These are phyloP conservation scores for Polypterus senegalus DNA, from an alignment of 2,113 vertebrate species.

Conservation along the genomic window DNA sequence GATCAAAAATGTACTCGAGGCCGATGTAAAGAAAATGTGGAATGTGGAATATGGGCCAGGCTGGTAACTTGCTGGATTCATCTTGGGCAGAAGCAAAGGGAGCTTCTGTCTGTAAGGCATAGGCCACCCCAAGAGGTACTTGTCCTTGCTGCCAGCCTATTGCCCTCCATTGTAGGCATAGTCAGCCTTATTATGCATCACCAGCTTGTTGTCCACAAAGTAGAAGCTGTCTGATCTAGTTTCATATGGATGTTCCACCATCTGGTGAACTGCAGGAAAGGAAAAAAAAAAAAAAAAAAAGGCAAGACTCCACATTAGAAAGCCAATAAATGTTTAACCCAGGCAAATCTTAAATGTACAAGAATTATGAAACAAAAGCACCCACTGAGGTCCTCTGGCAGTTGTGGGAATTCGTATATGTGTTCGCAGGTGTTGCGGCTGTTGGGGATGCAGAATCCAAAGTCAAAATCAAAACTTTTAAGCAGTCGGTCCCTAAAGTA, in stretches of 20 bases:
- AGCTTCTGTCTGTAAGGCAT: no score
- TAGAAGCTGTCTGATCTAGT: constrained; percentile 98
- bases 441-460: constrained; percentile 95
- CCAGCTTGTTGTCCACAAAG: constrained; percentile 96
- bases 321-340: constrained; percentile 2
- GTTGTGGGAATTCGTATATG: constrained; percentile 95
- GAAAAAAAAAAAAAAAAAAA: constrained; percentile 1
- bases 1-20: no score
- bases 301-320: constrained; percentile 1
- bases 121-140: no score
- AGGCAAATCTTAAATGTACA: constrained; percentile 7
- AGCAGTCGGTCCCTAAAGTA: constrained; percentile 89
- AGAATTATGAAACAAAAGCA: constrained; percentile 19
- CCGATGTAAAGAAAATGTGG: no score
- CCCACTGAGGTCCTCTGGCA: constrained; percentile 90
- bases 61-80: no score
- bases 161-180: constrained; percentile 94
- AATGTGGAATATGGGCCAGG: no score
- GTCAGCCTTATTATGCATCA: constrained; percentile 99
- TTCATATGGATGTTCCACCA: constrained; percentile 90
- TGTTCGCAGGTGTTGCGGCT: constrained; percentile 96
- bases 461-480: constrained; percentile 97
- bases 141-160: constrained; percentile 31
- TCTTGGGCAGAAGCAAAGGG: no score
- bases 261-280: constrained; percentile 69